phyloP scores from a whole-genome alignment of 2,113 vertebrate genomes.

The Scolopax mira region DNA sequence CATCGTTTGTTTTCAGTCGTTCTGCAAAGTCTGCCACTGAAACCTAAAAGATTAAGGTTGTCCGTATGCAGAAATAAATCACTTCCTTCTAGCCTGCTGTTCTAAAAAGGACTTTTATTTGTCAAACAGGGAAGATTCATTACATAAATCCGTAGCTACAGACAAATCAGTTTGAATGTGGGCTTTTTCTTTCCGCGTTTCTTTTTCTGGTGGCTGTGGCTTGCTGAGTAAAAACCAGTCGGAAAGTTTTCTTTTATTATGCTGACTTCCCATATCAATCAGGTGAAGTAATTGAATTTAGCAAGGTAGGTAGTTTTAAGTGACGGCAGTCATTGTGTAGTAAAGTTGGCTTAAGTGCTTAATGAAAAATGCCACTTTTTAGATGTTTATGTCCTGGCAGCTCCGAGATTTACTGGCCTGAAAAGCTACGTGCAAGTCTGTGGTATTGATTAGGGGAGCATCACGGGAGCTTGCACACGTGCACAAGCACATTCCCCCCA shows the following conservation, averaged over 20 bases:
- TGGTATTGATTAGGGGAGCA: neutral
- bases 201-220: neutral
- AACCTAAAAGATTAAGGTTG: neutral
- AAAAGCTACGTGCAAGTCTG: neutral
- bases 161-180: neutral
- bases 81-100: neutral
- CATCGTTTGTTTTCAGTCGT: constrained; percentile 30
- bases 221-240: neutral
- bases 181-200: neutral
- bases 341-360: neutral
- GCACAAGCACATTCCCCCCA: neutral
- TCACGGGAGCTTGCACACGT: neutral
- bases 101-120: neutral
- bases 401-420: neutral
- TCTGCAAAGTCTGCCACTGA: neutral
- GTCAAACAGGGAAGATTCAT: neutral
- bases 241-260: neutral
- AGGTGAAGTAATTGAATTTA: constrained; percentile 29
- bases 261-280: neutral
- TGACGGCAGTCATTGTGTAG: neutral
- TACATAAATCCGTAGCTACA: neutral
- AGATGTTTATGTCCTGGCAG: neutral
- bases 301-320: neutral
- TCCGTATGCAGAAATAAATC: neutral
- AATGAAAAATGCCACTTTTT: constrained; percentile 12